Evolutionary conservation across 1,140 invertebrate genomes (phyloP).

Genomic region (Bombus picipes): DNA sequence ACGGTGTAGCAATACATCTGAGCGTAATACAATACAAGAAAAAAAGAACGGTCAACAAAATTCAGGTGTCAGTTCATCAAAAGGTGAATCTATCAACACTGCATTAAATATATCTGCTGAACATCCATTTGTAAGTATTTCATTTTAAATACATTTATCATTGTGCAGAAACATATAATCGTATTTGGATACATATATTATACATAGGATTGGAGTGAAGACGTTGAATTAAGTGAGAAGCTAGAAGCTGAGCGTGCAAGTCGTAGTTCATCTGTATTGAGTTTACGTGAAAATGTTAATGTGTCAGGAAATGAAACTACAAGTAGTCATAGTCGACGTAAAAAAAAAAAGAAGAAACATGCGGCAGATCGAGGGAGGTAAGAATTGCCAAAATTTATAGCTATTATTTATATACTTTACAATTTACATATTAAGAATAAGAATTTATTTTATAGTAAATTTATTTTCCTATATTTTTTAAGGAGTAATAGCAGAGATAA

Average conservation of each 20-base stretch:
- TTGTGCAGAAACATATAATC: not conserved
- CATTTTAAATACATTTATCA: not conserved
- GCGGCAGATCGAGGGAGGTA: constrained; percentile 71
- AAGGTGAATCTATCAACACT: constrained; percentile 71
- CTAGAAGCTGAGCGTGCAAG: constrained; percentile 82
- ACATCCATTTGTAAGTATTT: constrained; percentile 72
- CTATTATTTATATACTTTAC: constrained; percentile 1
- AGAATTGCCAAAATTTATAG: not conserved
- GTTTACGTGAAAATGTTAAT: constrained; percentile 81
- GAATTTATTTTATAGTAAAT: constrained; percentile 17
- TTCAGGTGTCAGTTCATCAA: constrained; percentile 66
- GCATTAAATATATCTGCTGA: constrained; percentile 67
- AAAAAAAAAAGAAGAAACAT: constrained; percentile 73
- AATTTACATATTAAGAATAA: not conserved
- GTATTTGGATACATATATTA: not conserved
- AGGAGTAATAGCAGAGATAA: constrained; percentile 77
- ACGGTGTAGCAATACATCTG: constrained; percentile 61
- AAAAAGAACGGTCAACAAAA: constrained; percentile 66
- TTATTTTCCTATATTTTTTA: constrained; percentile 44
- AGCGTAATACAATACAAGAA: constrained; percentile 63
- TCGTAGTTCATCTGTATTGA: constrained; percentile 84
- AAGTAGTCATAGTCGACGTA: constrained; percentile 61
- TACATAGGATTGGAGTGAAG: constrained; percentile 84
- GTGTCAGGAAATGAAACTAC: constrained; percentile 65
- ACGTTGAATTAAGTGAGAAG: constrained; percentile 82